Evolutionary conservation across 53 echinoderm and acorn worm species (phyloP), one percentile per base, ranked within the genome.

Genomic region (Hippasteria phrygiana): DNA sequence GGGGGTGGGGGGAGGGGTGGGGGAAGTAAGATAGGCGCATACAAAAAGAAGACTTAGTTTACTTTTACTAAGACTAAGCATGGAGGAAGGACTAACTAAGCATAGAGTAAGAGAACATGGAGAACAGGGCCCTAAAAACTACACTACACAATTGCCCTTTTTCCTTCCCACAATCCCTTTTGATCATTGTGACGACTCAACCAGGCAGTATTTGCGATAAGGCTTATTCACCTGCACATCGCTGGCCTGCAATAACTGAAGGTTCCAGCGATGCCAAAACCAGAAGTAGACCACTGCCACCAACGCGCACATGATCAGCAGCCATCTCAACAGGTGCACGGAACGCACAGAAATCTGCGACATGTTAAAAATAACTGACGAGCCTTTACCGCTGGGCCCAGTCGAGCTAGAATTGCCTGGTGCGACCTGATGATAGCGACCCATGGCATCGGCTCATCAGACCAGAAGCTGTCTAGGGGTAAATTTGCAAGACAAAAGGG

Each of bases 241-340:
- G 37, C 42, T 69, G 33, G 85, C 71, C n/a, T 85, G 43, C 4
- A 22, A n/a, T n/a, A n/a, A 13, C 34, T 85, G 71, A n/a, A 85
- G 43, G 71, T 90, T 88, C 47, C 48, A 16, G 1, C 96, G 88
- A 31, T 94, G 91, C 42, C 90, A 71, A 51, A 82, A 96, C 91
- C 90, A 96, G 51, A 89, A 75, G 20, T 91, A 31, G 5, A 91
- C 24, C 1, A 87, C 47, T 20, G 71, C 67, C 12, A 59, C 14
- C 5, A 87, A 55, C 12, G 65, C 71, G 35, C 32, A 11, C 0
- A 91, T 34, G 4, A 96, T 93, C 1, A 93, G 32, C 24, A 92
- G 33, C 94, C 95, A 95, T 62, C 97, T 91, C 34, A 94, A 41
- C 46, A 93, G 71, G 83, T 97, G 97, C 13, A 97, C 97, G 3